These are phyloP conservation scores for Buceros bicornis DNA, from an alignment of 2,797 vertebrate genomes.

Conservation along the genomic window DNA sequence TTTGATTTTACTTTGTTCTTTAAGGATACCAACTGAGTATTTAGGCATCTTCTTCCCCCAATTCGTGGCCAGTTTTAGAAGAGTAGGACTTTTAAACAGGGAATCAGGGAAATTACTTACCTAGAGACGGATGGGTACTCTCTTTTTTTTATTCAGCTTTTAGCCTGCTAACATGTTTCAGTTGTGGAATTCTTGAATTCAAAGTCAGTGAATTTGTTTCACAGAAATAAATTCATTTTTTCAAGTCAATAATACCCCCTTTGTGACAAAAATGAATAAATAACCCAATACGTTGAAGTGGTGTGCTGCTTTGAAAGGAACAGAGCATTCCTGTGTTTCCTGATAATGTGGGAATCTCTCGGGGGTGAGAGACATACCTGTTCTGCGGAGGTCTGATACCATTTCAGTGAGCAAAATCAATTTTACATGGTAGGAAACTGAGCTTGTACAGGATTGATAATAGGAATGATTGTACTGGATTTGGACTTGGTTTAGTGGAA, in stretches of 20 bases:
- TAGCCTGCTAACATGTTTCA: background rate
- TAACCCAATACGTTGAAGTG: background rate
- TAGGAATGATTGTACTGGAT: background rate
- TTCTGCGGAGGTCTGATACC: background rate
- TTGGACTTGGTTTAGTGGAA: background rate
- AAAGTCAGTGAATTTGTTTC: background rate
- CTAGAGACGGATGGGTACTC: background rate
- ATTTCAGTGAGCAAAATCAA: background rate
- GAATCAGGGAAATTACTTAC: background rate
- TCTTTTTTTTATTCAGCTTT: background rate
- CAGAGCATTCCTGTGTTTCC: background rate
- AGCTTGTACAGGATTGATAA: background rate
- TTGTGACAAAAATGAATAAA: background rate
- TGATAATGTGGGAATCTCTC: background rate
- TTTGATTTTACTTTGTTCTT: slow-evolving; percentile 22
- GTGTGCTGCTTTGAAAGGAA: background rate
- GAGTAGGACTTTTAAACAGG: background rate
- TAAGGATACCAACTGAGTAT: background rate
- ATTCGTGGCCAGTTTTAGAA: background rate
- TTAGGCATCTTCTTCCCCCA: background rate
- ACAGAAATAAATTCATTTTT: background rate
- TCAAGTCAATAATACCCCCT: background rate
- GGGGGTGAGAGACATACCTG: background rate
- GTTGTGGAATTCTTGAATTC: background rate
- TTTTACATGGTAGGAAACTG: background rate